Base-by-base conservation (phyloP, 2,113 vertebrate genomes). In the Vidua chalybeata region DNA sequence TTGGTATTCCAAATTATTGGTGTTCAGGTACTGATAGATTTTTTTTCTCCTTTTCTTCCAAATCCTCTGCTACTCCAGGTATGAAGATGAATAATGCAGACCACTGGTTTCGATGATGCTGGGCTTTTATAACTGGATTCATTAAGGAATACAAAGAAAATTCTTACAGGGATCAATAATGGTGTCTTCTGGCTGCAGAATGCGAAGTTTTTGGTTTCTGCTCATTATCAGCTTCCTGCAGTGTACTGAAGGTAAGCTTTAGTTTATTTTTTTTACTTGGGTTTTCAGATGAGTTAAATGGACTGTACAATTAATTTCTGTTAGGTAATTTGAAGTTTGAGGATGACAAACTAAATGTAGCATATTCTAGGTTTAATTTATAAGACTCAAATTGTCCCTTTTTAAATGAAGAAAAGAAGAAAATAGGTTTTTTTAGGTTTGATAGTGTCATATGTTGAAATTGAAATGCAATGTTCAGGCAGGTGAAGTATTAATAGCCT, bases 201-300 rank as follows among this genome's bases (percentile, higher is more conserved):
- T 99, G 98, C 98, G 97, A 98, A 98, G 98, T 97, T 97, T 99
- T 98, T 99, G 99, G 98, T 98, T 99, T 96, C 97, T 99, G 98
- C 98, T 99, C 95, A 97, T 98, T 97, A 98, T 99, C 96, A 98
- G 98, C 97, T 99, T 99, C 96, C 98, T 99, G 93, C 98, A 99
- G 94, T 99, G 98, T 97, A 98, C 98, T 92, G 99, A 99, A 98
- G 99, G 99, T 99, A 99, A 99, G 98, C 55, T 63, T 48, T 48
- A 86, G 69, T 78, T 92, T 92, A 54, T 86, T 75, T 96, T 75
- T 96, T 79, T 82, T 3, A 67, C 37, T 68, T 78, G 48, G 28
- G 10, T 84, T 93, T 93, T 62, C 74, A 77, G 51, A 83, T 84
- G 41, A 71, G 31, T 62, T 84, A 55, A 82, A 58, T 78, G 31